Base-by-base conservation (phyloP, 2,113 vertebrate species). In the Nerophis lumbriciformis region DNA sequence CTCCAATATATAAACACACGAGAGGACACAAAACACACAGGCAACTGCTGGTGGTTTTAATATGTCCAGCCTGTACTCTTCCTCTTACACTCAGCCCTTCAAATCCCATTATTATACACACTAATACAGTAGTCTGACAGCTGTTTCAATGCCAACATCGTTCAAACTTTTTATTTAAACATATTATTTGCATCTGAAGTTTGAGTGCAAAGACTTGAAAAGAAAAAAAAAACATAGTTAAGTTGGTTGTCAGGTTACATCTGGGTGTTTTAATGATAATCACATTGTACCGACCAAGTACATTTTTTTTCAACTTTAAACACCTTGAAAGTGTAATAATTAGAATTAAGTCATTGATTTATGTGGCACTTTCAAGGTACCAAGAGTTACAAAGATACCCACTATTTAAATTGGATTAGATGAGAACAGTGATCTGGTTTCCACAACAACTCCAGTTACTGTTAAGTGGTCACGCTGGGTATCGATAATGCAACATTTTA, bases 141-240 rank as follows among this genome's bases (percentile, higher is more conserved):
- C 48, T 53, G 13, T 59, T 77, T 73, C 62, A 66, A 5, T 49
- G 56, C 59, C 55, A 48, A 60, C 19, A 54, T 73, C 11, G 50
- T 48, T 56, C 65, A 63, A 59, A 48, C n/a, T 65, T 38, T 71
- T 54, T 35, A 80, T 71, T 81, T 69, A 76, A 69, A 68, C 47
- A 59, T 39, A 69, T 55, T 65, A 67, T 53, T 63, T 61, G 69
- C 61, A 71, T 73, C 64, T 77, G 65, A 77, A 70, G 66, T 54
- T 71, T 82, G 68, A 61, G 63, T 76, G 59, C 28, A 63, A 60
- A 50, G 48, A 67, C 57, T 71, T 49, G 65, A 21, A 12, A 45
- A 59, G 67, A 80, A 68, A 72, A 68, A 68, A 72, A 58, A 65
- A 67, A 28, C 28, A 28, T 42, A 53, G 37, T 70, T 68, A 63